Conservation (phyloP, 2,888 invertebrate genomes). For the Entomobrya multifasciata region DNA sequence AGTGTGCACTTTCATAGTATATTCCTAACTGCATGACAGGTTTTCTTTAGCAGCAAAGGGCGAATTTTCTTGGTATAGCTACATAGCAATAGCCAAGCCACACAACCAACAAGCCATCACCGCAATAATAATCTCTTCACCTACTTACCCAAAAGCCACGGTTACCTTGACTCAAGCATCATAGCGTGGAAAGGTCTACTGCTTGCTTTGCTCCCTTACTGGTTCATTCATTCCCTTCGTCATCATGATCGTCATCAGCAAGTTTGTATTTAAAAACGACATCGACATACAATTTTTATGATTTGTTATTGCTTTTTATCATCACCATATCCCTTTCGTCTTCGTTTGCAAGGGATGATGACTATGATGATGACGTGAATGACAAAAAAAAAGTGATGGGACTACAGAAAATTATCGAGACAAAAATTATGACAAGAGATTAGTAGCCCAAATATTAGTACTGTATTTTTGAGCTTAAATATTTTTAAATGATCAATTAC, state of each 20-base stretch:
- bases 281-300: constrained; percentile 49
- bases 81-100: constrained; percentile 18
- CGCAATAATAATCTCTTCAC: constrained; percentile 63
- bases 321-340: not conserved
- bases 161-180: constrained; percentile 71
- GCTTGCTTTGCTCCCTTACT: constrained; percentile 46
- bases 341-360: constrained; percentile 1
- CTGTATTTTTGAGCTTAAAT: not conserved
- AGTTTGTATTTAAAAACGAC: constrained; percentile 40
- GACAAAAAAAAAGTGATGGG: not conserved
- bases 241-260: not conserved
- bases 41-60: constrained; percentile 43
- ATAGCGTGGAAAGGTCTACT: constrained; percentile 61
- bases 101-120: not conserved
- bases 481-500: not conserved
- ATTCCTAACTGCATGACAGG: constrained; percentile 25
- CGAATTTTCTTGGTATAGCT: not conserved
- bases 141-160: constrained; percentile 73
- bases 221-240: constrained; percentile 41
- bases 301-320: constrained; percentile 26
- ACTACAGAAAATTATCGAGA: not conserved
- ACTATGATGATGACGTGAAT: constrained; percentile 1
- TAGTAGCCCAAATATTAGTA: constrained; percentile 3
- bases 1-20: not conserved
- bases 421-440: not conserved